These are phyloP conservation scores for Pseudomyrmex concolor DNA, from an alignment of 1,140 invertebrate genomes.

Conservation along the genomic window DNA sequence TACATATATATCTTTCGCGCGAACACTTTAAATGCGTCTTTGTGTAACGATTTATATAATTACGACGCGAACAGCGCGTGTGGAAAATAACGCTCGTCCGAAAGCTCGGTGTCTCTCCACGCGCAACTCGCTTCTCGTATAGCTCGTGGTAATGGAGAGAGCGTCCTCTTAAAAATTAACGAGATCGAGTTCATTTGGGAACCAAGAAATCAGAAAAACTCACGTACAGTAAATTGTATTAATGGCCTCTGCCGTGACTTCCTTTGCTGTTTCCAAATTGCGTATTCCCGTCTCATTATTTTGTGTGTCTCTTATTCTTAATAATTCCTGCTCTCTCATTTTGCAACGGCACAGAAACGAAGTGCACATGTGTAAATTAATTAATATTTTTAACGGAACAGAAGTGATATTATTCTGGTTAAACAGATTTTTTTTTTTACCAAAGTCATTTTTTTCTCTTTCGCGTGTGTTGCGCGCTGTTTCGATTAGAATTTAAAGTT, in stretches of 20 bases:
- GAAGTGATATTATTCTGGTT: neutral
- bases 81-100: slow-evolving; percentile 49
- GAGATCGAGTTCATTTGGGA: slow-evolving; percentile 53
- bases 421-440: neutral
- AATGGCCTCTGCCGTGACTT: slow-evolving; percentile 24
- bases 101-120: neutral
- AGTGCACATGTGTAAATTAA: neutral
- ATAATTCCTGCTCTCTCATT: neutral
- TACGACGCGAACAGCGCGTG: slow-evolving; percentile 46
- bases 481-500: slow-evolving; percentile 48
- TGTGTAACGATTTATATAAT: slow-evolving; percentile 47
- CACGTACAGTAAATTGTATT: slow-evolving; percentile 49
- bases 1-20: slow-evolving; percentile 37
- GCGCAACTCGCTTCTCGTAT: neutral
- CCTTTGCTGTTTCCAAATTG: slow-evolving; percentile 6
- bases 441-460: neutral
- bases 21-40: slow-evolving; percentile 1
- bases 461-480: no score
- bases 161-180: slow-evolving; percentile 65
- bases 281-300: neutral
- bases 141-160: slow-evolving; percentile 3
- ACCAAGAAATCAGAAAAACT: slow-evolving; percentile 3
- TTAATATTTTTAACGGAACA: neutral
- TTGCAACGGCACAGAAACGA: neutral
- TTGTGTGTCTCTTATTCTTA: neutral